phyloP scores from a whole-genome alignment of 2,888 invertebrate species.

The Drosophila formosana region DNA sequence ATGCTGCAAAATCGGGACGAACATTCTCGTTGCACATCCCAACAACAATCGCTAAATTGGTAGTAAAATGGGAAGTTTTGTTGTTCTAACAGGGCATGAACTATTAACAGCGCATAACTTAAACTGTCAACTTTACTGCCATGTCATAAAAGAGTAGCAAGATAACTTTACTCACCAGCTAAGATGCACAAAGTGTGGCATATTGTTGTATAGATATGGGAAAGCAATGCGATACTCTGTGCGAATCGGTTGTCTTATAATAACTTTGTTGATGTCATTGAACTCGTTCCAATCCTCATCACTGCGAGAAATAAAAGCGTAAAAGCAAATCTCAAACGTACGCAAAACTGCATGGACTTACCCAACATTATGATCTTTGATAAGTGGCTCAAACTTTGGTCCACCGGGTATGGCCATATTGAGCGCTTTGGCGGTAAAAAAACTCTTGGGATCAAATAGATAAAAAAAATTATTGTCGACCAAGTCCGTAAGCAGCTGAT shows the following conservation, averaged over 20 bases:
- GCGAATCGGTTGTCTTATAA: constrained; percentile 98
- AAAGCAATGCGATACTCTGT: constrained; percentile 99
- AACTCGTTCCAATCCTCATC: constrained; percentile 99
- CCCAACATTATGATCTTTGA: constrained; percentile 98
- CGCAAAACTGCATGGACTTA: constrained; percentile 84
- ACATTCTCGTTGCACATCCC: constrained; percentile 86
- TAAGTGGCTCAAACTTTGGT: constrained; percentile 99
- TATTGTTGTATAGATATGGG: constrained; percentile 99
- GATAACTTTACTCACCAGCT: constrained; percentile 92
- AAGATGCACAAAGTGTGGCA: constrained; percentile 98
- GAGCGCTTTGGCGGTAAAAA: constrained; percentile 99
- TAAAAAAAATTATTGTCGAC: constrained; percentile 99
- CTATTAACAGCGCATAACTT: constrained; percentile 23
- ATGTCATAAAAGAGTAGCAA: constrained; percentile 34
- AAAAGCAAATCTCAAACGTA: constrained; percentile 27
- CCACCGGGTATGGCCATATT: constrained; percentile 99
- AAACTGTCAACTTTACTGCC: constrained; percentile 52
- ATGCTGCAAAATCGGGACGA: constrained; percentile 83
- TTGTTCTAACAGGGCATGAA: constrained; percentile 77
- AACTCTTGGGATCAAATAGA: constrained; percentile 99
- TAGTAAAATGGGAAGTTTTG: constrained; percentile 86
- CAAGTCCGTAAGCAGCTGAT: constrained; percentile 98
- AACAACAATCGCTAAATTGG: constrained; percentile 86
- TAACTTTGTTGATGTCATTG: constrained; percentile 99
- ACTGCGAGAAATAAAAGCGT: constrained; percentile 84